Percentiles rank a stretch among this genome's conserved stretches.
These are phyloP conservation scores for Blastobasis lacticolella DNA, from an alignment of 2,888 invertebrate species.

Conservation along the genomic window DNA sequence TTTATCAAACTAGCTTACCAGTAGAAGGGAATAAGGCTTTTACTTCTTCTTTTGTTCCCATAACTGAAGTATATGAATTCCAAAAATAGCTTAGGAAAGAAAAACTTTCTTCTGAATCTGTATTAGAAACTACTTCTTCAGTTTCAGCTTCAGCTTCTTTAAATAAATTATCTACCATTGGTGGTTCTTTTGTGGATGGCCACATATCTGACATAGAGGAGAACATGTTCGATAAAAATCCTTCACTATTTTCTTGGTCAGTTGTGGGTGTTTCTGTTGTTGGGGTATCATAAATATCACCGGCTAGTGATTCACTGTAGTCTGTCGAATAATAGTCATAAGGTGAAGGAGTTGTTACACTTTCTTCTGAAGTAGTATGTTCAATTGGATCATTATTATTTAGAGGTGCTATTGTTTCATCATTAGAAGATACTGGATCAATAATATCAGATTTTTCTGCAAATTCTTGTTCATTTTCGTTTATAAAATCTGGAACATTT, in stretches of 20 bases:
- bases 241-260: slow-evolving; percentile 25
- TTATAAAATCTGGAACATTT: neutral
- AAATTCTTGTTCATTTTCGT: too few species aligned
- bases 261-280: slow-evolving; percentile 22
- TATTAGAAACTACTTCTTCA: slow-evolving; percentile 10
- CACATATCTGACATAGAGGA: slow-evolving; percentile 50
- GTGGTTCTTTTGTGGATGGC: slow-evolving; percentile 41
- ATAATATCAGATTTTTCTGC: neutral
- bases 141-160: slow-evolving; percentile 24
- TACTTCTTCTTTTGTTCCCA: slow-evolving; percentile 49
- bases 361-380: slow-evolving; percentile 8
- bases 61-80: slow-evolving; percentile 41
- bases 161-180: slow-evolving; percentile 34
- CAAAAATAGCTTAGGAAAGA: slow-evolving; percentile 50
- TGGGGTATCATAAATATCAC: slow-evolving; percentile 1
- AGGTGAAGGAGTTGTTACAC: neutral
- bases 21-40: slow-evolving; percentile 52
- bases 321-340: neutral
- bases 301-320: neutral
- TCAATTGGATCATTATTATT: slow-evolving; percentile 13
- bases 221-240: slow-evolving; percentile 46
- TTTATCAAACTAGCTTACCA: slow-evolving; percentile 32
- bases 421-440: neutral
- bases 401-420: neutral
- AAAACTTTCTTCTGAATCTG: slow-evolving; percentile 38